A percentile compares a stretch with the other conserved stretches of the same genome.
These are phyloP conservation scores for Tetheella fluctuosa DNA, from an alignment of 2,888 invertebrate genomes.

Conservation along the genomic window DNA sequence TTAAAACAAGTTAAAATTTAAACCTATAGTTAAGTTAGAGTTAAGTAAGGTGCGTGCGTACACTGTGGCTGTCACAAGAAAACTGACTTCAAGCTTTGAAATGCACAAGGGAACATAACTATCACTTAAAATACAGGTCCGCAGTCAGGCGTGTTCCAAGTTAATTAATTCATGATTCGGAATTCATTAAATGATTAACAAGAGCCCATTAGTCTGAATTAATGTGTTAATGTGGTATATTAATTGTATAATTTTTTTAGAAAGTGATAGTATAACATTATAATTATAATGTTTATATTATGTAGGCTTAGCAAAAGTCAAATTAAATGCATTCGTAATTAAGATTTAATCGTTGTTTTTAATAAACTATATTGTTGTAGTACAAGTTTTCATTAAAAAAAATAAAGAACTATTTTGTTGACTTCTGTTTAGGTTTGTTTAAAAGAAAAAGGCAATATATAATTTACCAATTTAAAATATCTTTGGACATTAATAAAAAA, in stretches of 20 bases:
- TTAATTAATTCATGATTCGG: constrained; percentile 29
- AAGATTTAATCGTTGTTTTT: too few species aligned
- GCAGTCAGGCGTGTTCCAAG: constrained; percentile 41
- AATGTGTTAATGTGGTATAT: neutral
- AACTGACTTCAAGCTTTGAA: constrained; percentile 31
- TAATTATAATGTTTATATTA: neutral
- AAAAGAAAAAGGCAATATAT: too few species aligned
- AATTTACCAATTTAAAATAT: too few species aligned
- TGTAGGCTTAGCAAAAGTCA: too few species aligned
- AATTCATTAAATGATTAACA: constrained; percentile 13
- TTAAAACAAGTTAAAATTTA: constrained; percentile 26
- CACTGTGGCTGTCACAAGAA: constrained; percentile 31
- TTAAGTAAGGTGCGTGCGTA: constrained; percentile 38
- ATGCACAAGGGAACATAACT: constrained; percentile 43
- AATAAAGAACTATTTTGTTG: too few species aligned
- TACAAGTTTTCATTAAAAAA: neutral
- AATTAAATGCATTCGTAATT: neutral
- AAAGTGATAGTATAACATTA: neutral
- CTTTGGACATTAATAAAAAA: too few species aligned
- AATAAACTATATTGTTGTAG: too few species aligned
- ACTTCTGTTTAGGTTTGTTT: too few species aligned
- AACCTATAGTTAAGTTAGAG: constrained; percentile 24
- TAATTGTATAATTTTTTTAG: constrained; percentile 5
- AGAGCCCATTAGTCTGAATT: neutral
- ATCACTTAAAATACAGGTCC: constrained; percentile 28